These are phyloP conservation scores for Oreochromis mossambicus DNA, from an alignment of 2,797 vertebrate genomes.

Conservation along the genomic window DNA sequence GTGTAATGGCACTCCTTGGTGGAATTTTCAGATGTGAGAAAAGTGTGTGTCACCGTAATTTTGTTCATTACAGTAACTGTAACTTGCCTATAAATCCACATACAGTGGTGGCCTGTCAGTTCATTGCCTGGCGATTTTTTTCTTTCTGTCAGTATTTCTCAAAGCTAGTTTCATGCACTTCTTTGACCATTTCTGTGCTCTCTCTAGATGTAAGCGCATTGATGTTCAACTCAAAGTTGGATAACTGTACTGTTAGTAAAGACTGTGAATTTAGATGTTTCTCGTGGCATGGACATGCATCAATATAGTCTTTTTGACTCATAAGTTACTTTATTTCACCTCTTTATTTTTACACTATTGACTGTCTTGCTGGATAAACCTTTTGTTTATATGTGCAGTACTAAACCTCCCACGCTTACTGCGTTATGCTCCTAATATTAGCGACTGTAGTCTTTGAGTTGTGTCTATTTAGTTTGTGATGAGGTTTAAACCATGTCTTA, in stretches of 20 bases:
- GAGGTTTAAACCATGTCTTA: slow-evolving; percentile 90
- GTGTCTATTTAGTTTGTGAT: slow-evolving; percentile 94
- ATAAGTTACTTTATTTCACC: slow-evolving; percentile 74
- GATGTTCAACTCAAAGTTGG: slow-evolving; percentile 89
- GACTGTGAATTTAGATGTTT: slow-evolving; percentile 90
- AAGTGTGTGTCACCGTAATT: slow-evolving; percentile 59
- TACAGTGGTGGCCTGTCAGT: slow-evolving; percentile 81
- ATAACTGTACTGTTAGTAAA: slow-evolving; percentile 91
- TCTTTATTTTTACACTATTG: slow-evolving; percentile 79
- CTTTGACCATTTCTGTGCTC: slow-evolving; percentile 92
- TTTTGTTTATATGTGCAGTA: slow-evolving; percentile 91
- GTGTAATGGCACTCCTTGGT: slow-evolving; percentile 47
- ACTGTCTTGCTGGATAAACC: slow-evolving; percentile 83
- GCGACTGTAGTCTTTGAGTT: slow-evolving; percentile 93
- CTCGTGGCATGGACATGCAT: slow-evolving; percentile 98
- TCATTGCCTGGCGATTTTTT: slow-evolving; percentile 86
- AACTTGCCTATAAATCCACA: slow-evolving; percentile 76
- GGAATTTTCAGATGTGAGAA: slow-evolving; percentile 54
- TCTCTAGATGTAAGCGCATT: slow-evolving; percentile 95
- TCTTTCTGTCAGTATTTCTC: slow-evolving; percentile 82
- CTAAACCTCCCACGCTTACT: slow-evolving; percentile 83
- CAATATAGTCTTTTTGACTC: slow-evolving; percentile 85
- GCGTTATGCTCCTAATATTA: slow-evolving; percentile 87
- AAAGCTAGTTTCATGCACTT: slow-evolving; percentile 91
- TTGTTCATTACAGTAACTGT: slow-evolving; percentile 64